Evolutionary conservation across 2,888 invertebrate genomes (phyloP).

Genomic region (Reticulitermes lucifugus): DNA sequence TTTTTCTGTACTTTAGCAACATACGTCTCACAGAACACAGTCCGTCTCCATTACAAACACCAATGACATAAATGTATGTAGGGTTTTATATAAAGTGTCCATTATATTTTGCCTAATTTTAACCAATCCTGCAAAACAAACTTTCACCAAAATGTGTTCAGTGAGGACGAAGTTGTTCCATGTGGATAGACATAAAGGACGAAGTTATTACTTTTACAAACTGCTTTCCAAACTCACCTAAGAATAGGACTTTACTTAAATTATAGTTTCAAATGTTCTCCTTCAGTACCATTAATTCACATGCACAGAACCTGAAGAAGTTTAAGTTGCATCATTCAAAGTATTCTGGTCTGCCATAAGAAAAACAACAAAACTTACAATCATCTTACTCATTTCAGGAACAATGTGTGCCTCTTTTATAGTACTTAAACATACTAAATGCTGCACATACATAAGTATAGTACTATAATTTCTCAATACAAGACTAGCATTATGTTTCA

Average conservation of each 20-base stretch:
- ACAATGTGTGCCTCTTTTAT: neutral
- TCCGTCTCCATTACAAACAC: too few relatives aligned
- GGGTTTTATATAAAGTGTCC: too few relatives aligned
- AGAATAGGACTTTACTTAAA: neutral
- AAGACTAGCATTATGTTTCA: neutral
- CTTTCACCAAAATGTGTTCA: too few relatives aligned
- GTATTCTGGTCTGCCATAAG: neutral
- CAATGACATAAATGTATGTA: too few relatives aligned
- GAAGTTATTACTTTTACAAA: too few relatives aligned
- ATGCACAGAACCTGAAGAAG: neutral
- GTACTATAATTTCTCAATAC: neutral
- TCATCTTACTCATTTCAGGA: neutral
- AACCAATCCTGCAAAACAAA: too few relatives aligned
- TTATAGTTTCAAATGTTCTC: neutral
- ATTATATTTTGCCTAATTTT: too few relatives aligned
- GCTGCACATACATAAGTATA: neutral
- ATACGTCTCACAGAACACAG: too few relatives aligned
- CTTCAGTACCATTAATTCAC: slow-evolving; percentile 9
- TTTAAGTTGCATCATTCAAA: neutral
- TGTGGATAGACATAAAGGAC: too few relatives aligned
- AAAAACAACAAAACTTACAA: neutral
- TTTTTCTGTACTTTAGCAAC: too few relatives aligned
- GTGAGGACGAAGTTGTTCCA: too few relatives aligned
- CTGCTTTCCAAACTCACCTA: neutral
- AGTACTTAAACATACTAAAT: neutral